Percentiles rank a stretch among this genome's conserved stretches.
Conservation (phyloP, 1,140 invertebrate genomes). For the Neuroterus valhalla region DNA sequence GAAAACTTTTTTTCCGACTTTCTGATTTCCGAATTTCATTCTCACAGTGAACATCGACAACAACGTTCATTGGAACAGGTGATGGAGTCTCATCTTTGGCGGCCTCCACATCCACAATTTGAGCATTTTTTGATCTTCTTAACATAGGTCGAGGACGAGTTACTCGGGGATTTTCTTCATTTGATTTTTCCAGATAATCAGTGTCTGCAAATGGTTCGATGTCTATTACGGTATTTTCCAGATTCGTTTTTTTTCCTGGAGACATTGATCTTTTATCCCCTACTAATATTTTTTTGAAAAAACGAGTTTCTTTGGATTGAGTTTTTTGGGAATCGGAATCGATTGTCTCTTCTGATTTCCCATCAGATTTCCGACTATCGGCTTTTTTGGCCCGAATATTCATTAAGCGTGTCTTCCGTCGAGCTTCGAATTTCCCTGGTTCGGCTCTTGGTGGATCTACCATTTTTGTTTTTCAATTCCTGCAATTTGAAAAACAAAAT, state of each 20-base stretch:
- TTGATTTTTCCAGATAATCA: neutral
- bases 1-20: neutral
- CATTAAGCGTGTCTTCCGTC: constrained; percentile 16
- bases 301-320: neutral
- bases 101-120: constrained; percentile 38
- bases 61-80: constrained; percentile 56
- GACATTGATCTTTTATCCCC: neutral
- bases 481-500: neutral
- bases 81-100: constrained; percentile 43
- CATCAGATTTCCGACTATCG: constrained; percentile 7
- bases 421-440: neutral
- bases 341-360: neutral
- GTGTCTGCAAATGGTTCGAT: neutral
- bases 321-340: neutral
- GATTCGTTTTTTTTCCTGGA: neutral
- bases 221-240: neutral
- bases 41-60: constrained; percentile 66
- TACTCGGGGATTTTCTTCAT: neutral
- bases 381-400: constrained; percentile 15
- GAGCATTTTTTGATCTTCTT: constrained; percentile 31
- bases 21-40: constrained; percentile 37
- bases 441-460: constrained; percentile 1
- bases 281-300: neutral
- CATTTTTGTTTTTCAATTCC: neutral
- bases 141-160: neutral